phyloP scores from a whole-genome alignment of 2,113 vertebrate species.

The Jaculus jaculus region DNA sequence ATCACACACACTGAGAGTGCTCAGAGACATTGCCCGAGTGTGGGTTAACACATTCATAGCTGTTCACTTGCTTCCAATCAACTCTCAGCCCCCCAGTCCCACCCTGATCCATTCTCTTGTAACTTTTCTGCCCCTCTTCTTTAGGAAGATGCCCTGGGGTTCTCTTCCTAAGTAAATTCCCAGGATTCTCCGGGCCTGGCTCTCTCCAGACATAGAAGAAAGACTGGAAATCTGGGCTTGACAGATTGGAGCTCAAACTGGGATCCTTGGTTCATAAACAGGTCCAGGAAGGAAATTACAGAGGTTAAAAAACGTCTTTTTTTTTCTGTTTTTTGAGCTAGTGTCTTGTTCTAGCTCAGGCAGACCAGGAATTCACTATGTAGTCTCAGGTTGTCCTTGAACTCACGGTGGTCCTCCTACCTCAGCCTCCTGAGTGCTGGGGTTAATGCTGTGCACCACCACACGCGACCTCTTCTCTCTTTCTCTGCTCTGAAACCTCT shows the following conservation, averaged over 20 bases:
- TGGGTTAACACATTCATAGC: not conserved
- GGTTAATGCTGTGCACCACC: too few species aligned
- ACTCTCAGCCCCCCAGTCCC: not conserved
- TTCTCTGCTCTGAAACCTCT: not conserved
- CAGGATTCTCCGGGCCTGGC: not conserved
- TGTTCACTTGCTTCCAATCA: not conserved
- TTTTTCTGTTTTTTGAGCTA: too few species aligned
- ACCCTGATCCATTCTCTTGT: not conserved
- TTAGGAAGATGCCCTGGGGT: not conserved
- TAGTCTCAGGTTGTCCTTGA: too few species aligned
- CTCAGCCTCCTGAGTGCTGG: too few species aligned
- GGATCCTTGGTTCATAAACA: not conserved
- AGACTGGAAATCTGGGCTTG: not conserved
- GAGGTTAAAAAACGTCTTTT: not conserved
- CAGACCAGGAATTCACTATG: too few species aligned
- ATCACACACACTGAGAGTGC: fast-evolving
- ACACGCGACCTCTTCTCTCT: too few species aligned
- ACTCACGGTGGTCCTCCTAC: too few species aligned
- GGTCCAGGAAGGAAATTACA: not conserved
- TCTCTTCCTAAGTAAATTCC: not conserved
- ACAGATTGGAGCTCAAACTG: not conserved
- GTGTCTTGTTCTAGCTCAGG: too few species aligned
- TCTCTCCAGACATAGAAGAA: not conserved
- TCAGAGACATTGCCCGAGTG: not conserved
- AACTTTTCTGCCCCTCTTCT: not conserved